phyloP scores from a whole-genome alignment of 1,140 invertebrate species.

The Cotesia glomerata region DNA sequence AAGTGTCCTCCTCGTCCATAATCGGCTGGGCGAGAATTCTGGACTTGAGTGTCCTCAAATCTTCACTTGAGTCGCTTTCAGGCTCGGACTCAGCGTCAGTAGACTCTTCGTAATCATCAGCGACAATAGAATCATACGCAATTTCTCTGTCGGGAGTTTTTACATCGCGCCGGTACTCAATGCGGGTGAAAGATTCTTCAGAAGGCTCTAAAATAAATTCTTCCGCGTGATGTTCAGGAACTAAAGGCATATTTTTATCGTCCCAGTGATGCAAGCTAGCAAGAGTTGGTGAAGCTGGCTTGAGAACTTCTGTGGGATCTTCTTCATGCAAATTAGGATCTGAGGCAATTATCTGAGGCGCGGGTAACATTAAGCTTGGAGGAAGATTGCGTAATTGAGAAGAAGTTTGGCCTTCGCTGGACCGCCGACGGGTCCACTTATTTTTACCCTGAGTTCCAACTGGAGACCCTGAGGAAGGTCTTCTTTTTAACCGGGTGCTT shows the following conservation, averaged over 20 bases:
- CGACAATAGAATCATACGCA: constrained; percentile 38
- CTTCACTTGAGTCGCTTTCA: constrained; percentile 52
- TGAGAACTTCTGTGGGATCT: background rate
- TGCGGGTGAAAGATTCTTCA: constrained; percentile 38
- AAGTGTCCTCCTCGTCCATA: constrained; percentile 71
- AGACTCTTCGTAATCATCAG: constrained; percentile 34
- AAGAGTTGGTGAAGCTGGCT: background rate
- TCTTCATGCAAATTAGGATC: constrained; percentile 51
- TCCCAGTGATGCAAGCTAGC: constrained; percentile 49
- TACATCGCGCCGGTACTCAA: constrained; percentile 27
- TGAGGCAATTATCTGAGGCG: constrained; percentile 38
- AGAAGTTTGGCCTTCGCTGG: constrained; percentile 51
- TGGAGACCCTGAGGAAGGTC: constrained; percentile 41
- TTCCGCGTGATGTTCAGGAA: constrained; percentile 5
- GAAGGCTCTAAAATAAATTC: background rate
- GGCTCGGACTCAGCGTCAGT: constrained; percentile 35
- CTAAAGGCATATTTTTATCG: constrained; percentile 33
- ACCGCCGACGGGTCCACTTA: constrained; percentile 51
- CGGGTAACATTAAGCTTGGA: constrained; percentile 28
- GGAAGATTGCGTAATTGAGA: constrained; percentile 29
- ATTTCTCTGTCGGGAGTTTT: constrained; percentile 41
- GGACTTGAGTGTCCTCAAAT: constrained; percentile 65
- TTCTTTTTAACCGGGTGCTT: constrained; percentile 39
- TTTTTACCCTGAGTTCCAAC: constrained; percentile 41
- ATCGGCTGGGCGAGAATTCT: constrained; percentile 59